Conservation (phyloP, 2,113 vertebrate species). For the Cinclus cinclus region DNA sequence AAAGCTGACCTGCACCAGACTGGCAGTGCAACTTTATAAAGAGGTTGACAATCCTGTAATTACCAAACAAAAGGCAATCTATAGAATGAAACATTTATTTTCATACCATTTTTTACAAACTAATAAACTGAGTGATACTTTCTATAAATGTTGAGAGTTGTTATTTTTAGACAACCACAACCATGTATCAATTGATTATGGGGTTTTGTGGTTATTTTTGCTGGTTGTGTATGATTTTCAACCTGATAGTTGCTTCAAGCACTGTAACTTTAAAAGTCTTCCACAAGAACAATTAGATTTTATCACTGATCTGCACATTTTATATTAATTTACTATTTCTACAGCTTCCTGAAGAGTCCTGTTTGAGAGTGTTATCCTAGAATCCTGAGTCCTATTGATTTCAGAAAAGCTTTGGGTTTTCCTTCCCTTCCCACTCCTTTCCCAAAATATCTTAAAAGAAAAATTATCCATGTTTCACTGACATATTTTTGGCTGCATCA, state of each 20-base stretch:
- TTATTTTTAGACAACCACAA: not conserved
- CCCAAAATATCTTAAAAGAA: not conserved
- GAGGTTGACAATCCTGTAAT: not conserved
- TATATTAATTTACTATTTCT: not conserved
- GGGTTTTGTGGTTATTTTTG: not conserved
- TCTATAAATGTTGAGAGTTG: not conserved
- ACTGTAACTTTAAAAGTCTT: not conserved
- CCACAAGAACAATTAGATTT: not conserved
- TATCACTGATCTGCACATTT: not conserved
- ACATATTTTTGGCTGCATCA: not conserved
- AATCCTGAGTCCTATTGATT: not conserved
- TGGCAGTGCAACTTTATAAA: not conserved
- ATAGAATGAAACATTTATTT: not conserved
- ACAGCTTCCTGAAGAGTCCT: not conserved
- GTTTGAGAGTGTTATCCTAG: not conserved
- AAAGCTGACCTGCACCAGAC: not conserved
- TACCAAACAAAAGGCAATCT: not conserved
- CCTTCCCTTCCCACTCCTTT: not conserved
- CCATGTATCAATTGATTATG: not conserved
- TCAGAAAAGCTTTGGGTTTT: slow-evolving; percentile 1
- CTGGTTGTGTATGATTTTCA: not conserved
- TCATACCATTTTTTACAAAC: not conserved
- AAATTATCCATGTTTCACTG: not conserved
- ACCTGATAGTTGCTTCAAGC: not conserved
- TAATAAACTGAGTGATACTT: not conserved